Conservation (phyloP, 2,797 vertebrate species). For the Muscicapa comitata region DNA sequence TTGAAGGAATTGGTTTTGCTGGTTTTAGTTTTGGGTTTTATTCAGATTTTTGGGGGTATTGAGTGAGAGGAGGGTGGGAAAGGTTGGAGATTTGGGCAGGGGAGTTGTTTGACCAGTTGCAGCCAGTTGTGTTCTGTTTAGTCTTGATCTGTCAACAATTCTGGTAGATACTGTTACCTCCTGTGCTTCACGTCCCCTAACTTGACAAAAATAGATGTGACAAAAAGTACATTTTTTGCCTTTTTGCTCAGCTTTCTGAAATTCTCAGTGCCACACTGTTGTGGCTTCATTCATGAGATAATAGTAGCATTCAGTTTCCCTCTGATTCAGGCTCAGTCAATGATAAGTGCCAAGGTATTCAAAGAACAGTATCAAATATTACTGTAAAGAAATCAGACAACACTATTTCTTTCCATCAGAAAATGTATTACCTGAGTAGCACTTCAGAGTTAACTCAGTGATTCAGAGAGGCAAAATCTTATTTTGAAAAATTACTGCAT, state of each 20-base stretch:
- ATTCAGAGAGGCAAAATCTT: not conserved
- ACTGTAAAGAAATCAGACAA: not conserved
- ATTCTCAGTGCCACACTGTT: not conserved
- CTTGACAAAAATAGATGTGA: not conserved
- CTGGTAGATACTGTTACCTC: not conserved
- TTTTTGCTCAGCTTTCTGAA: not conserved
- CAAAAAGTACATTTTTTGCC: not conserved
- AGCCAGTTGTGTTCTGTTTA: not conserved
- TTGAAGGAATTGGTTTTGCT: not conserved
- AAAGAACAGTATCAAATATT: not conserved
- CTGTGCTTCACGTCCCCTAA: not conserved
- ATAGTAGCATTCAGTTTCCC: not conserved
- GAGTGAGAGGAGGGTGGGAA: fast-evolving
- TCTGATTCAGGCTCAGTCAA: not conserved
- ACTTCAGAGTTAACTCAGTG: not conserved
- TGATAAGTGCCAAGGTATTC: not conserved
- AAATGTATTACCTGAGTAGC: not conserved
- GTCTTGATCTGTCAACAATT: not conserved
- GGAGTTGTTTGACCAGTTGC: not conserved
- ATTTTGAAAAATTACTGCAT: not conserved
- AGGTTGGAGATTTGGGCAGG: fast-evolving
- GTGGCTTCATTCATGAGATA: not conserved
- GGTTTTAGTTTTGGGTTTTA: not conserved
- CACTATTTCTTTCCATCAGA: not conserved
- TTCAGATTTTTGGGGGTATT: not conserved